Evolutionary conservation across 2,113 vertebrate genomes (phyloP).

Genomic region (Oxyruncus cristatus): DNA sequence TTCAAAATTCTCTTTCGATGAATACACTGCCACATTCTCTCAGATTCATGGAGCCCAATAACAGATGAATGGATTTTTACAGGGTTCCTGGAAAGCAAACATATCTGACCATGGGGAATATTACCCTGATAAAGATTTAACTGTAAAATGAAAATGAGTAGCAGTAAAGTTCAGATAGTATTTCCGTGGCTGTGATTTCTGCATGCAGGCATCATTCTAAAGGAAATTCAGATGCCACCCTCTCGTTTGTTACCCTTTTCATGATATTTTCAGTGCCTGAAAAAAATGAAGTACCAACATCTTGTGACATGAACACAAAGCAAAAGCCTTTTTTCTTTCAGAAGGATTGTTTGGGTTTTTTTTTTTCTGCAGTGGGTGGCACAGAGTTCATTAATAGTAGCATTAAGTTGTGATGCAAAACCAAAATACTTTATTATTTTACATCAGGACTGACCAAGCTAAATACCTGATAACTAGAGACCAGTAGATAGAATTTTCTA

Average conservation of each 20-base stretch:
- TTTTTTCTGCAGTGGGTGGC: neutral
- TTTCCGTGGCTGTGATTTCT: constrained; percentile 20
- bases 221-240: neutral
- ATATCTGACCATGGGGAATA: neutral
- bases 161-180: neutral
- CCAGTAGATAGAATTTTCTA: neutral
- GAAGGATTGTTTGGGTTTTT: neutral
- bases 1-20: neutral
- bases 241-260: neutral
- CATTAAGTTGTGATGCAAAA: neutral
- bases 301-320: neutral
- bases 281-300: neutral
- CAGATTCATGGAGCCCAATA: neutral
- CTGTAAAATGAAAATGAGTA: constrained; percentile 14
- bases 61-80: neutral
- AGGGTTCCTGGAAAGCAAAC: constrained; percentile 40
- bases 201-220: neutral
- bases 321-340: neutral
- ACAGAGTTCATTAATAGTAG: neutral
- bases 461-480: neutral
- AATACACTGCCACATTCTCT: neutral
- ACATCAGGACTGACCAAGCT: neutral
- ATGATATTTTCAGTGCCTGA: neutral
- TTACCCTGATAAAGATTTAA: constrained; percentile 29
- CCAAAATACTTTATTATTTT: neutral